phyloP scores from a whole-genome alignment of 1,140 invertebrate genomes.

The Caenorhabditis brenneri region DNA sequence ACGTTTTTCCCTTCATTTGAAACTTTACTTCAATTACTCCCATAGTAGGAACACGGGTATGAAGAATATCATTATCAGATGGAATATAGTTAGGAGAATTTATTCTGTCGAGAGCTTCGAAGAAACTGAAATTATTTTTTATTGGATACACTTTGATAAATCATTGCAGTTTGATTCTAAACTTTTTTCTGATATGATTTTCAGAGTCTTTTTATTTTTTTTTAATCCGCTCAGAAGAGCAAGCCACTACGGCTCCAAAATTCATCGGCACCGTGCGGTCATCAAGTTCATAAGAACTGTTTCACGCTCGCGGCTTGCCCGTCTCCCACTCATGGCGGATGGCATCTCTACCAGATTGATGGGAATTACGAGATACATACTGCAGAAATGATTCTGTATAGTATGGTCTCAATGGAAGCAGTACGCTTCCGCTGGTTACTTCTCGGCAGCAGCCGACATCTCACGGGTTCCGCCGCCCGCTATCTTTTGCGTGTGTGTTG shows the following conservation, averaged over 20 bases:
- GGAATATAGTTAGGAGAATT: constrained; percentile 47
- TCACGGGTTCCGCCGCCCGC: background rate
- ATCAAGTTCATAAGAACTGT: constrained; percentile 23
- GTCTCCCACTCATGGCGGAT: constrained; percentile 39
- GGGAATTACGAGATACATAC: constrained; percentile 41
- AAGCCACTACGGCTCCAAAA: constrained; percentile 29
- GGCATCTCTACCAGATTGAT: constrained; percentile 19
- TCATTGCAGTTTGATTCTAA: too few relatives aligned
- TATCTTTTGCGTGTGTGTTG: background rate
- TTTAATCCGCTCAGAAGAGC: constrained; percentile 47
- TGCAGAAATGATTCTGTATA: constrained; percentile 48
- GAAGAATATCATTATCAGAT: constrained; percentile 54
- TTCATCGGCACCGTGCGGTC: constrained; percentile 29
- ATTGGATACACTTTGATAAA: too few relatives aligned
- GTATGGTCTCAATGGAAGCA: constrained; percentile 12
- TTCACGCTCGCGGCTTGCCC: constrained; percentile 42
- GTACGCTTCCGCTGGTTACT: background rate
- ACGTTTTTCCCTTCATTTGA: constrained; percentile 49
- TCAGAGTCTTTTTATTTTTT: too few relatives aligned
- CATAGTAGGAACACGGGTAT: constrained; percentile 51
- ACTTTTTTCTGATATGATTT: too few relatives aligned
- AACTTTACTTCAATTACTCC: constrained; percentile 56
- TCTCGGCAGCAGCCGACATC: background rate
- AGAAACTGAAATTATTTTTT: constrained; percentile 53
- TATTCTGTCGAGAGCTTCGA: constrained; percentile 49